Base-by-base conservation (phyloP, 2,113 vertebrate genomes). In the Phrynosoma blainvillii region DNA sequence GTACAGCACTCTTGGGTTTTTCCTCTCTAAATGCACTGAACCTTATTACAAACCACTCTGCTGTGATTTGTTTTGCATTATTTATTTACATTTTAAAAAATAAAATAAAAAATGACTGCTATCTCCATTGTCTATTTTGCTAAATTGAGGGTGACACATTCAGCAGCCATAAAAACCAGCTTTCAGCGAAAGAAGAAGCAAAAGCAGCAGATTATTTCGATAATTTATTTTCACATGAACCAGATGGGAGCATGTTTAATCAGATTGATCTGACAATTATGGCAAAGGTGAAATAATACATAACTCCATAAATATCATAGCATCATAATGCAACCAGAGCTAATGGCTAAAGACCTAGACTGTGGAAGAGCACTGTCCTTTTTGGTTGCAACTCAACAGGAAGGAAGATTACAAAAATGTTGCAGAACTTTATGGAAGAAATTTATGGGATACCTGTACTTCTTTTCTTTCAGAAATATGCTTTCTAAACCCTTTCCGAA, bases 151-250 rank as follows among this genome's bases (percentile, higher is more conserved):
- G 40, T 88, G 77, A 92, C 62, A 66, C 6, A 79, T 27, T 88
- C 88, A 89, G 92, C 89, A 36, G 81, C 84, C 94, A 78, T 73
- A 89, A 93, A 89, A 84, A 0, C 0, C 0, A 11, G 13, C 89
- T 90, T 92, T 81, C 88, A 90, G 90, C 89, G 90, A 21, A 87
- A 65, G 8, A 56, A 89, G 78, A 85, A 87, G 56, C 32, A 66
- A 85, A 68, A 87, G 12, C 62, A 93, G 87, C 47, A 93, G 77
- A 91, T 88, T 92, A 89, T 74, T 90, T 78, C 23, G 80, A 90
- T 71, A 83, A 91, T 93, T 94, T 90, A 87, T 85, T 89, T 87
- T 90, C 76, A 85, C 82, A 85, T 80, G 32, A 90, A 32, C 54
- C 86, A 90, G 83, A 90, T 54, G 74, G 83, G 82, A 54, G 2